Evolutionary conservation across 2,113 vertebrate species (phyloP).

Genomic region (Nannobrachium achirus): DNA sequence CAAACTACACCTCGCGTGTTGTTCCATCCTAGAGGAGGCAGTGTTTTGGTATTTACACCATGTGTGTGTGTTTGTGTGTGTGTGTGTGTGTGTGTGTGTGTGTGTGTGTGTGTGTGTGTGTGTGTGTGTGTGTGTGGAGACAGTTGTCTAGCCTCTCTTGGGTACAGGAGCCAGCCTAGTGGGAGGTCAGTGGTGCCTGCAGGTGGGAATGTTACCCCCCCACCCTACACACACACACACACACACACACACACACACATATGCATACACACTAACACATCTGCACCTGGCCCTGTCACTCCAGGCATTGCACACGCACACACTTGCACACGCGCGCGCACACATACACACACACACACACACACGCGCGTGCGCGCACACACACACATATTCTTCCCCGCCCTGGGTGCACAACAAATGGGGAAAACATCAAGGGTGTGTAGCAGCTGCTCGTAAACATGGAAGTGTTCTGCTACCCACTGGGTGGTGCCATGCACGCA

Average conservation of each 20-base stretch:
- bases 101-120: conserved; percentile 13
- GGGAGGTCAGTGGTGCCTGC: conserved; percentile 54
- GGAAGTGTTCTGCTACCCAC: conserved; percentile 77
- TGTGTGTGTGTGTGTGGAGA: conserved; percentile 35
- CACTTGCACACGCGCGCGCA: not conserved
- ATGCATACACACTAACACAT: conserved; percentile 57
- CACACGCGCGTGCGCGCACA: conserved; percentile 33
- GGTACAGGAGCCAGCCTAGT: conserved; percentile 36
- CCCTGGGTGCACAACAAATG: conserved; percentile 78
- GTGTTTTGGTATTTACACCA: conserved; percentile 68
- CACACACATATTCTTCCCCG: conserved; percentile 39
- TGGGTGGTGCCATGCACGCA: conserved; percentile 64
- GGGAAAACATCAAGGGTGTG: conserved; percentile 81
- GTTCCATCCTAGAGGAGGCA: conserved; percentile 79
- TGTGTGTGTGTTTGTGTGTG: too few relatives aligned
- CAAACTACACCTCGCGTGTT: conserved; percentile 62
- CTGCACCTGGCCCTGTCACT: conserved; percentile 78
- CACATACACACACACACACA: conserved; percentile 13
- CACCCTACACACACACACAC: conserved; percentile 37
- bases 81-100: too few relatives aligned
- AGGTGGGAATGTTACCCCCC: conserved; percentile 73
- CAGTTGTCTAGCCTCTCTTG: conserved; percentile 60
- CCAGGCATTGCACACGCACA: conserved; percentile 15
- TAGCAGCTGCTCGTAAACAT: conserved; percentile 86
- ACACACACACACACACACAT: conserved; percentile 36